Percentiles rank a stretch among this genome's conserved stretches.
These are phyloP conservation scores for Drosophila lacicola DNA, from an alignment of 2,888 invertebrate species.

Conservation along the genomic window DNA sequence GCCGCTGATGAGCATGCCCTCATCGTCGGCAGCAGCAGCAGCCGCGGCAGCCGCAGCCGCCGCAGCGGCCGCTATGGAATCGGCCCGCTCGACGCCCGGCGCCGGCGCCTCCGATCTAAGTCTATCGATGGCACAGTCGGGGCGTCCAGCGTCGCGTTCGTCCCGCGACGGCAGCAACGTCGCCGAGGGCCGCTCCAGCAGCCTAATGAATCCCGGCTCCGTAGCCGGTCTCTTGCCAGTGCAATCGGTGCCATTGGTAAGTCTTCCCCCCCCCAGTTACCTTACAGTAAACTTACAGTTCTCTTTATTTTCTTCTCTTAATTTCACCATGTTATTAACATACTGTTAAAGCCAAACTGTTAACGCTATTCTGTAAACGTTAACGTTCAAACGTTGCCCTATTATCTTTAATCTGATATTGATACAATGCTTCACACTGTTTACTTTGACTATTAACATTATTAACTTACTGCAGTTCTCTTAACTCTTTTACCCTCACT, in stretches of 20 bases:
- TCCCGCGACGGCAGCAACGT: conserved; percentile 72
- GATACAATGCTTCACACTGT: no score
- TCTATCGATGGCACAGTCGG: conserved; percentile 66
- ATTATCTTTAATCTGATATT: no score
- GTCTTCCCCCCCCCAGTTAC: conserved; percentile 56
- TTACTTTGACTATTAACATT: no score
- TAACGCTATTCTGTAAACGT: no score
- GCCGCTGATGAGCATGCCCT: conserved; percentile 60
- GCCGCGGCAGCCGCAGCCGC: conserved; percentile 59
- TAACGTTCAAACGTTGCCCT: no score
- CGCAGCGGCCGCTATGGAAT: conserved; percentile 70
- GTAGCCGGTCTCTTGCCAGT: conserved; percentile 90
- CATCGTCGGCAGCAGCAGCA: conserved; percentile 60
- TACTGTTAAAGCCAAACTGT: no score
- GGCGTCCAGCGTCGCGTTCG: conserved; percentile 68
- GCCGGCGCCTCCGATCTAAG: conserved; percentile 67
- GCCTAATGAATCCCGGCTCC: conserved; percentile 76
- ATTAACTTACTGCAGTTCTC: no score
- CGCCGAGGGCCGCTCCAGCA: conserved; percentile 67
- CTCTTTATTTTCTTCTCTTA: no score
- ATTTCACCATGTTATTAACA: no score
- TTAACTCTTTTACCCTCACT: no score
- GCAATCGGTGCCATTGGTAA: conserved; percentile 95
- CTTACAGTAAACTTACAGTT: no score
- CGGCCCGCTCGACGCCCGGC: conserved; percentile 82